Base-by-base conservation (phyloP, 1,140 invertebrate species). In the Ceratoteleas bidentatus region DNA sequence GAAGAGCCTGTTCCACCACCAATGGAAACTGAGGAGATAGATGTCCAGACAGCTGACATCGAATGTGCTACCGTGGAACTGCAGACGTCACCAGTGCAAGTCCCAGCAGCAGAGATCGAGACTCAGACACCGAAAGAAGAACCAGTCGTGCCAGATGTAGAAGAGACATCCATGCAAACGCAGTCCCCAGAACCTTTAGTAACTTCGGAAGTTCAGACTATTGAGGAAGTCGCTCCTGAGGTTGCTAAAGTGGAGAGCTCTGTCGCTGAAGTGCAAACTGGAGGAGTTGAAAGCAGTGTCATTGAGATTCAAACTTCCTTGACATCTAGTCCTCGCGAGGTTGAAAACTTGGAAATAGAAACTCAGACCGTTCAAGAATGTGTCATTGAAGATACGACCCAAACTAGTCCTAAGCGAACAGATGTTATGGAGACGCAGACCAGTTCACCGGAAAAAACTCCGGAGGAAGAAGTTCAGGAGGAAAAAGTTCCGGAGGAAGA, bases 101-200 rank as follows among this genome's bases (percentile, higher is more conserved):
- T 40, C 24, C 49, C 34, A 6, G 65, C 77, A 1, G 68, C 45
- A 8, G 88, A 88, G 49, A 87, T 72, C 2, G 87, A 90, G 36
- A 89, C 85, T n/a, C 89, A 90, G 60, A 90, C 88, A 0, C 4
- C 40, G 15, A 14, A 38, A 50, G 84, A 85, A 40, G 53, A 70
- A 6, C 47, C 80, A 6, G 57, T 66, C 73, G 64, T 6, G 84
- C 85, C 52, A 85, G 88, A 57, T 86, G 85, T 78, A 3, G 73
- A 86, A 32, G 88, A 88, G 53, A 84, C 50, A 10, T 84, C 69
- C 9, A 82, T 86, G 3, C 89, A 89, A 73, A 89, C 89, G 0
- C 34, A 82, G 9, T 65, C 81, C 16, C 66, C 73, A 0, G 85
- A 86, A 70, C 0, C 9, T 6, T 47, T 66, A 6, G 47, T 83